Percentiles rank a stretch among this genome's conserved stretches.
phyloP scores from a whole-genome alignment of 2,888 invertebrate species.

The Emmelina monodactyla region DNA sequence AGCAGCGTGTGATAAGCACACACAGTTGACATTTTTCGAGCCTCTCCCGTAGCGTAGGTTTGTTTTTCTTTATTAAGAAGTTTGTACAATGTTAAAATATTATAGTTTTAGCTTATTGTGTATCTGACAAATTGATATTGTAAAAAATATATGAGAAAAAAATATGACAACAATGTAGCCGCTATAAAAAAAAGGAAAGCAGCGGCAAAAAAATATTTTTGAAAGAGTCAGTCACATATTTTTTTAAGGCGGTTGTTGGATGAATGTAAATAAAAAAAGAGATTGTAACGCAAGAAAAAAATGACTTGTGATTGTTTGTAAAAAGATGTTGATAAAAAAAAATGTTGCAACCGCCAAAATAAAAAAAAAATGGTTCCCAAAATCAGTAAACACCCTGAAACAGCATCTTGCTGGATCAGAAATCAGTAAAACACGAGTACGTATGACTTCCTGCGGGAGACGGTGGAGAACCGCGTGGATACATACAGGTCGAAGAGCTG shows the following conservation, averaged over 20 bases:
- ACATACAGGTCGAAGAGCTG: too few relatives aligned
- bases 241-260: constrained; percentile 34
- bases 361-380: constrained; percentile 31
- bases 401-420: too few relatives aligned
- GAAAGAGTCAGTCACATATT: constrained; percentile 44
- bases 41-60: background rate
- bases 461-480: too few relatives aligned
- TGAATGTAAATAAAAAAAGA: constrained; percentile 15
- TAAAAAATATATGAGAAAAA: constrained; percentile 24
- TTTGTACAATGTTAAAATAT: background rate
- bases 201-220: constrained; percentile 48
- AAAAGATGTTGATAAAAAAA: constrained; percentile 29
- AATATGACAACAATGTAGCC: constrained; percentile 17
- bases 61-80: background rate
- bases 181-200: constrained; percentile 22
- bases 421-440: too few relatives aligned
- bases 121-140: constrained; percentile 31
- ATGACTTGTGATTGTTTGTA: constrained; percentile 37
- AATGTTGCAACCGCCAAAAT: constrained; percentile 41
- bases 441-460: too few relatives aligned
- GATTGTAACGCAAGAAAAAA: constrained; percentile 58
- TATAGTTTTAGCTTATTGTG: constrained; percentile 22
- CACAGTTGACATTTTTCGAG: too few relatives aligned
- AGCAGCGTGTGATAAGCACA: too few relatives aligned
- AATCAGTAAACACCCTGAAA: too few relatives aligned